Percentiles rank a stretch among this genome's conserved stretches.
Conservation (phyloP, 2,113 vertebrate species). For the Alces alces region DNA sequence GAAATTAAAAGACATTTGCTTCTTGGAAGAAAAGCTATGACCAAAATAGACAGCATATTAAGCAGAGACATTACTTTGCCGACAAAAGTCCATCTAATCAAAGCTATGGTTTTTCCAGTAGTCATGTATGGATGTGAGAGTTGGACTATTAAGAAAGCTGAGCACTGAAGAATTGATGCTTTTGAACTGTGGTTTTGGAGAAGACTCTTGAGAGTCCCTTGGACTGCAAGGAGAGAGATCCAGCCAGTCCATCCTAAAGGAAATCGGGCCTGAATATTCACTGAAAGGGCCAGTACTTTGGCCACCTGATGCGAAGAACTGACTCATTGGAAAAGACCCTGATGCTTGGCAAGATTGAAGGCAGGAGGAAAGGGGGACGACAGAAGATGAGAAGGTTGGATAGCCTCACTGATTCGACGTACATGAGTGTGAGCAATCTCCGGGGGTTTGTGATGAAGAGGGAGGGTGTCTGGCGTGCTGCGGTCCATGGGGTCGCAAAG, state of each 20-base stretch:
- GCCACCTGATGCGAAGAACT: background rate
- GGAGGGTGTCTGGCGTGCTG: too few relatives aligned
- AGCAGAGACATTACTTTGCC: background rate
- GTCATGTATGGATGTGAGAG: too few relatives aligned
- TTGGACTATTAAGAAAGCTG: background rate
- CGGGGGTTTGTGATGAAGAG: too few relatives aligned
- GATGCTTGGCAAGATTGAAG: too few relatives aligned
- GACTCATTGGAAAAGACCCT: background rate
- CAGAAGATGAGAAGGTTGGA: too few relatives aligned
- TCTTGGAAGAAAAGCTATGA: too few relatives aligned
- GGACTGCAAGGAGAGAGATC: background rate
- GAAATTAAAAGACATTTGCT: too few relatives aligned
- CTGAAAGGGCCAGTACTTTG: background rate
- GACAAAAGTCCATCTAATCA: too few relatives aligned
- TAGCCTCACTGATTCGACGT: too few relatives aligned
- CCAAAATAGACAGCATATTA: background rate
- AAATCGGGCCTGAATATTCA: background rate
- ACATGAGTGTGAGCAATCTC: too few relatives aligned
- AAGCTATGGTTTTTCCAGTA: too few relatives aligned
- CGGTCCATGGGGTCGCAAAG: rapidly evolving
- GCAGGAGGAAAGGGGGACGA: too few relatives aligned
- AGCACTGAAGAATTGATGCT: background rate
- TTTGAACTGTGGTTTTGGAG: background rate
- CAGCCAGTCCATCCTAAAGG: background rate
- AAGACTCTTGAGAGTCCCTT: background rate